Conservation (phyloP, 64 coral and sea anemone species). For the Pachyseris speciosa region DNA sequence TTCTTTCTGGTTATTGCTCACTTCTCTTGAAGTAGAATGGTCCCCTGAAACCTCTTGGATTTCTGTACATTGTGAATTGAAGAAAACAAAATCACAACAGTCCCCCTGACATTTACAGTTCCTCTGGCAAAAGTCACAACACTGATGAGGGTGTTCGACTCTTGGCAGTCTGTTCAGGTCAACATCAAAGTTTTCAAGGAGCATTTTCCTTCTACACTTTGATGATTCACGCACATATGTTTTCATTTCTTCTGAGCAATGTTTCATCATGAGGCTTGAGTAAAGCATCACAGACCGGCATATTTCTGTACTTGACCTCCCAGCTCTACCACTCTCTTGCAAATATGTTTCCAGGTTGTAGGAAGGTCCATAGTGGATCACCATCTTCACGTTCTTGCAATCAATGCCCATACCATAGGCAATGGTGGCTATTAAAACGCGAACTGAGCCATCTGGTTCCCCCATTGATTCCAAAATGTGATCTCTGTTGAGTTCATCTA, state of each 20-base stretch:
- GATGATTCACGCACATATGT: constrained; percentile 7
- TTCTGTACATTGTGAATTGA: neutral
- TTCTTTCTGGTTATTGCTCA: neutral
- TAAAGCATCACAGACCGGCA: constrained; percentile 39
- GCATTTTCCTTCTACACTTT: constrained; percentile 22
- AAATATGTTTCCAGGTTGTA: constrained; percentile 27
- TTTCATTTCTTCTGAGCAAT: constrained; percentile 14
- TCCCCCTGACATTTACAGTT: neutral
- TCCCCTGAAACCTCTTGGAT: neutral
- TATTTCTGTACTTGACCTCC: neutral
- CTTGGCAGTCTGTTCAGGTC: neutral
- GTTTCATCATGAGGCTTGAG: constrained; percentile 28
- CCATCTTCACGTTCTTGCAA: constrained; percentile 16
- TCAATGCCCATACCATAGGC: constrained; percentile 62
- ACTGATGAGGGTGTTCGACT: neutral
- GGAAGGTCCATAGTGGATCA: too few species aligned
- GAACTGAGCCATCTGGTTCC: neutral
- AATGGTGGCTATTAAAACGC: constrained; percentile 48
- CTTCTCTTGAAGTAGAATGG: neutral
- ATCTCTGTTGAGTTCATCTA: too few species aligned
- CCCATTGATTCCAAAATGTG: too few species aligned
- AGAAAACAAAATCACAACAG: neutral
- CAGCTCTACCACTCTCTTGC: constrained; percentile 65
- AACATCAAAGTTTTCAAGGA: neutral
- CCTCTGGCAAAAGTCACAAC: neutral